Evolutionary conservation across 2,888 invertebrate genomes (phyloP).

Genomic region (Aphodius granarius): DNA sequence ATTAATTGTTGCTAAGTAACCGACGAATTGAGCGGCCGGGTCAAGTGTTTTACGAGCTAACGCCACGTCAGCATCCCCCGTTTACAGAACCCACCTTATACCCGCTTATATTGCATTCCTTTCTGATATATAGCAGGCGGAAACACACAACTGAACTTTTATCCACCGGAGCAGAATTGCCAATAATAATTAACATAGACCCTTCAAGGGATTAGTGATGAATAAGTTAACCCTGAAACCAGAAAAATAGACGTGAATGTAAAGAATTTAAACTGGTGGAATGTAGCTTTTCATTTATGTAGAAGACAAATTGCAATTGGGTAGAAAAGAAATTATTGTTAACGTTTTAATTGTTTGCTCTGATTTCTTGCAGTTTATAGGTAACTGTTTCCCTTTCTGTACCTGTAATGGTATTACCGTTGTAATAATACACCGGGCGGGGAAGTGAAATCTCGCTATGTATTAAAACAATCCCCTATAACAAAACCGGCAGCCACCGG

Average conservation of each 20-base stretch:
- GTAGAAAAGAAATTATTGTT: too few relatives aligned
- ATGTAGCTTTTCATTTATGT: neutral
- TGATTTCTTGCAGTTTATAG: too few relatives aligned
- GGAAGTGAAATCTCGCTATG: neutral
- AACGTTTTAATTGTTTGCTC: too few relatives aligned
- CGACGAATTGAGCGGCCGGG: constrained; percentile 45
- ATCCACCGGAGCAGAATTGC: neutral
- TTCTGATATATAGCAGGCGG: constrained; percentile 23
- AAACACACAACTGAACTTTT: neutral
- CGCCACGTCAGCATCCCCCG: constrained; percentile 27
- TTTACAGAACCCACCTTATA: constrained; percentile 14
- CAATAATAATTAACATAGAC: neutral
- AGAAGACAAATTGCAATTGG: too few relatives aligned
- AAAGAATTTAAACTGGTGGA: neutral
- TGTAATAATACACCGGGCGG: neutral
- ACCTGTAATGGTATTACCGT: neutral
- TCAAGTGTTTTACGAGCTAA: constrained; percentile 45
- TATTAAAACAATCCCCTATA: neutral
- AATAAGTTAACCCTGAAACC: neutral
- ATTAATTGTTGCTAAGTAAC: constrained; percentile 56
- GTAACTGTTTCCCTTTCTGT: neutral
- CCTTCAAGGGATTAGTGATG: neutral
- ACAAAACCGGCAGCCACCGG: constrained; percentile 17
- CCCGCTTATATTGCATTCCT: constrained; percentile 42
- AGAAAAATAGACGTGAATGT: neutral